Evolutionary conservation across 2,797 vertebrate genomes (phyloP), one percentile per base, ranked within the genome.

Genomic region (Crax fasciolata): DNA sequence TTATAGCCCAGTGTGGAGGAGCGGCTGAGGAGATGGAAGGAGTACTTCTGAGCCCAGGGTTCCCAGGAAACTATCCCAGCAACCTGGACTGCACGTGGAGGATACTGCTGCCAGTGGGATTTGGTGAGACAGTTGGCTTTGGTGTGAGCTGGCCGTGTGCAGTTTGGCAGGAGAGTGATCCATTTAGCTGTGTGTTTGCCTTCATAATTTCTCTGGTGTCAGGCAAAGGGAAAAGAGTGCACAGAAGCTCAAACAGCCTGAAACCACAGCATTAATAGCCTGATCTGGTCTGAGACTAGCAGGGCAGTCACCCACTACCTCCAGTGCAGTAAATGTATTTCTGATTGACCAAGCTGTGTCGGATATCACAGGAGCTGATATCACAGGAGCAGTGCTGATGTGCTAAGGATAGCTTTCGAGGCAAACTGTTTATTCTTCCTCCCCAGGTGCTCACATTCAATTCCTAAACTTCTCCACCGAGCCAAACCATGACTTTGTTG

Each of bases 31-130:
- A 99, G 94, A 98, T 99, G 98, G 99, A 99, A 89, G 99, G 99
- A 66, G 99, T 99, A 93, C 99, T 99, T 95, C 98, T 99, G 95
- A 99, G 99, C 94, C 99, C 99, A 1, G 99, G 99, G 83, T 99
- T 99, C 98, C 99, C 99, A 78, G 99, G 99, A 83, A 99, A 99
- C 98, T 99, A 99, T 84, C 99, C 99, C 76, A 99, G 99, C 98
- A 99, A 99, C 98, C 98, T 99, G 92, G 99, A 99, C 98, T 99
- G 99, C 97, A 99, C 99, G 2, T 99, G 99, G 99, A 99, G 98
- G 97, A 98, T 99, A 88, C 98, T 98, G 80, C 98, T 99, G 96
- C 99, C 99, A 0, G 99, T 99, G 92, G 99, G 99, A 84, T 99
- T 99, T 41, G 99, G 99, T 99, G 93, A 99, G 99, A 54, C 13